These are phyloP conservation scores for Rhysida immarginata DNA, from an alignment of 1,140 invertebrate genomes.

Conservation along the genomic window DNA sequence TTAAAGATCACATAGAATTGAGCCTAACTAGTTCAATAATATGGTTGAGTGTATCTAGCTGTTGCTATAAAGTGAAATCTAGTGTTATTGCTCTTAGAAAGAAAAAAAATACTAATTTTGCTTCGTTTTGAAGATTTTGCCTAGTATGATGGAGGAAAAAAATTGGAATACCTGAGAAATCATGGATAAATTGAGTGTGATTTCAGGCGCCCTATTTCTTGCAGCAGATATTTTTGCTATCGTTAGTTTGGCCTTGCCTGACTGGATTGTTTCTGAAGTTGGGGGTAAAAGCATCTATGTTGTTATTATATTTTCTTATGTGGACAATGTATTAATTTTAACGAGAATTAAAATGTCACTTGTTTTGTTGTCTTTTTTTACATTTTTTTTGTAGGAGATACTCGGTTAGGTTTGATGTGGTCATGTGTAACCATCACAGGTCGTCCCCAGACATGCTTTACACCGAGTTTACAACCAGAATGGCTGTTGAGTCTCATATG, in stretches of 20 bases:
- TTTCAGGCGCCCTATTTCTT: slow-evolving; percentile 79
- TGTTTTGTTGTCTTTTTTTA: background rate
- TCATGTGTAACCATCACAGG: slow-evolving; percentile 86
- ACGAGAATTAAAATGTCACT: background rate
- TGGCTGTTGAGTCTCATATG: slow-evolving; percentile 80
- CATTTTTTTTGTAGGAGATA: slow-evolving; percentile 47
- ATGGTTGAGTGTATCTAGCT: no score
- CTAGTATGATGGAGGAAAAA: no score
- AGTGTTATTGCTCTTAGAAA: no score
- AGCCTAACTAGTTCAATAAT: no score
- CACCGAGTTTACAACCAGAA: slow-evolving; percentile 66
- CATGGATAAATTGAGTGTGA: slow-evolving; percentile 88
- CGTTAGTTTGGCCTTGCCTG: slow-evolving; percentile 78
- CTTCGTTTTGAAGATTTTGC: no score
- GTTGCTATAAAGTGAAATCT: no score
- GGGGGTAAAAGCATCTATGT: slow-evolving; percentile 67
- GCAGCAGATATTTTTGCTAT: slow-evolving; percentile 87
- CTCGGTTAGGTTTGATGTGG: slow-evolving; percentile 77
- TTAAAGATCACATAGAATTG: no score
- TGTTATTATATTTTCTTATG: no score
- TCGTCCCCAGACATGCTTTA: slow-evolving; percentile 69
- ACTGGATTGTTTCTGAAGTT: slow-evolving; percentile 91
- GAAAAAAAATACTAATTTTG: no score
- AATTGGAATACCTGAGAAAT: no score
- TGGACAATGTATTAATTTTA: background rate